Conservation (phyloP, 2,113 vertebrate species). For the Megalops atlanticus region DNA sequence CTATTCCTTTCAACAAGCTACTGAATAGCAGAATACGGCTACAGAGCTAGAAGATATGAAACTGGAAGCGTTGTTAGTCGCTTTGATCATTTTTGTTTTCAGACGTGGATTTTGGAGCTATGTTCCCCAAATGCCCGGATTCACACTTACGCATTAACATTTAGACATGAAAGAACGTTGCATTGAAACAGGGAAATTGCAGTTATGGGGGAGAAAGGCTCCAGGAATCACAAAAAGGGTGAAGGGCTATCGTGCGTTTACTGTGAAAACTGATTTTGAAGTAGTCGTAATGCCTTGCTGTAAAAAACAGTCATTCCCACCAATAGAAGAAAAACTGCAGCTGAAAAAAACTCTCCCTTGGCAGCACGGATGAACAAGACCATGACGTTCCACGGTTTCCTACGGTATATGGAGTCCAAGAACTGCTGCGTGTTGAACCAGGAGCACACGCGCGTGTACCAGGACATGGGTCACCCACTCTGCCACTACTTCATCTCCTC, state of each 20-base stretch:
- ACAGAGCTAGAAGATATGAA: background rate
- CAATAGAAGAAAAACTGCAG: no score
- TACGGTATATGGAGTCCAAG: constrained; percentile 76
- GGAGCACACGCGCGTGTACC: constrained; percentile 67
- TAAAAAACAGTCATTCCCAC: background rate
- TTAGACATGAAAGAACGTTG: background rate
- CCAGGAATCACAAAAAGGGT: background rate
- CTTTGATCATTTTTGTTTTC: background rate
- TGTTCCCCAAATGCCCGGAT: background rate
- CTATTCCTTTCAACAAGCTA: background rate
- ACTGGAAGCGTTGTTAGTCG: background rate
- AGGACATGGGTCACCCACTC: constrained; percentile 80
- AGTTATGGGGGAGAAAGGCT: background rate
- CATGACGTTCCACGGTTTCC: constrained; percentile 82
- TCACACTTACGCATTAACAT: background rate
- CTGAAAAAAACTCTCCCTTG: constrained; percentile 14
- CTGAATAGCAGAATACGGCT: background rate
- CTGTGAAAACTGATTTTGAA: background rate
- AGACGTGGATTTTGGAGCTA: background rate
- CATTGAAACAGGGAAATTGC: background rate
- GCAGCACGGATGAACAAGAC: constrained; percentile 67
- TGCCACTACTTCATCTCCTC: constrained; percentile 82
- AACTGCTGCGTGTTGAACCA: constrained; percentile 73
- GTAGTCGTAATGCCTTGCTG: background rate
- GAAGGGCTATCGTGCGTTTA: background rate